Conservation (phyloP, 2,797 vertebrate species). For the Pempheris klunzingeri region DNA sequence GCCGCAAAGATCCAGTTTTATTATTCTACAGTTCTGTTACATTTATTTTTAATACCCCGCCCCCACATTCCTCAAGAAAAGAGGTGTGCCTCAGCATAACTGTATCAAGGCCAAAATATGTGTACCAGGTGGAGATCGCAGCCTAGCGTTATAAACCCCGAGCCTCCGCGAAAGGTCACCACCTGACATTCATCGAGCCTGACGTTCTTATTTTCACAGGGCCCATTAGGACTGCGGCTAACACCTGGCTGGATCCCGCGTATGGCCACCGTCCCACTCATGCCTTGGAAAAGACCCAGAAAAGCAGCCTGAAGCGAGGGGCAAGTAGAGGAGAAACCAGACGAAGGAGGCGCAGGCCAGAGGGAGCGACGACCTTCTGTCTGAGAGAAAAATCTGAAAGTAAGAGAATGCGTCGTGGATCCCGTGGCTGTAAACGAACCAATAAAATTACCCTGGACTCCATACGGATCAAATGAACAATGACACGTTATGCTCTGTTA, state of each 20-base stretch:
- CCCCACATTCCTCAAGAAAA: constrained; percentile 19
- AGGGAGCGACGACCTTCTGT: constrained; percentile 6
- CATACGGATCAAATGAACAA: neutral
- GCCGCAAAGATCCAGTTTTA: constrained; percentile 2
- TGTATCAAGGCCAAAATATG: constrained; percentile 38
- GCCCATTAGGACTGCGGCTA: constrained; percentile 51
- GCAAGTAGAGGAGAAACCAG: constrained; percentile 20
- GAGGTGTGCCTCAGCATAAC: constrained; percentile 34
- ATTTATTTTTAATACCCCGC: constrained; percentile 26
- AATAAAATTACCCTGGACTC: neutral
- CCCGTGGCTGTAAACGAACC: neutral
- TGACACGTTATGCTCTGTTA: neutral
- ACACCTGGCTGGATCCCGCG: constrained; percentile 46
- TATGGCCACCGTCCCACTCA: constrained; percentile 55
- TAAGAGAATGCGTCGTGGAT: constrained; percentile 8
- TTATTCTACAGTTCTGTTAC: neutral
- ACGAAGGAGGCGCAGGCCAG: constrained; percentile 1
- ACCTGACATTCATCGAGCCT: constrained; percentile 48
- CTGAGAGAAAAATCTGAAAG: constrained; percentile 16
- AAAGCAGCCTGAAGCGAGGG: constrained; percentile 42
- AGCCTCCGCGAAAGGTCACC: constrained; percentile 58
- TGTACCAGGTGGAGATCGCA: constrained; percentile 43
- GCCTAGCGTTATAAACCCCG: constrained; percentile 63
- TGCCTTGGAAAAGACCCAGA: constrained; percentile 54
- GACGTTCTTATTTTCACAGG: constrained; percentile 61